A percentile compares a stretch with the other conserved stretches of the same genome.
Conservation (phyloP, 2,797 vertebrate genomes). For the Siniperca obscura region DNA sequence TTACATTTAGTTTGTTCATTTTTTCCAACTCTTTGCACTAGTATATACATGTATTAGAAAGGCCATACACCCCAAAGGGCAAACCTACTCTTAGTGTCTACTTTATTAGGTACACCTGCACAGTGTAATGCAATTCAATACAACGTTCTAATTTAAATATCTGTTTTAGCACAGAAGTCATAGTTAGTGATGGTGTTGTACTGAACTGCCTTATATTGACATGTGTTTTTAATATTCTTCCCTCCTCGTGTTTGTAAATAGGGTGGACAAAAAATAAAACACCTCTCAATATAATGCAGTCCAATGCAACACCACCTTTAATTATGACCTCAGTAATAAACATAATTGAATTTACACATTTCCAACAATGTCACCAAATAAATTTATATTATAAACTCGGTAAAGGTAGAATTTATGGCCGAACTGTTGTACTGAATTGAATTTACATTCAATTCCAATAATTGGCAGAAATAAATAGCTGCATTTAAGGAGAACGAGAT, state of each 20-base stretch:
- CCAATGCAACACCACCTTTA: too few species aligned
- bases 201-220: not conserved
- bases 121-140: not conserved
- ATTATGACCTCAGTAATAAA: not conserved
- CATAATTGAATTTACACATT: not conserved
- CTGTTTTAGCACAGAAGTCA: too few species aligned
- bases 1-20: not conserved
- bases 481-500: not conserved
- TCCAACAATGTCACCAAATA: not conserved
- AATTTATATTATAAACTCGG: not conserved
- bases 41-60: slow-evolving; percentile 11
- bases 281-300: too few species aligned
- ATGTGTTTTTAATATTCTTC: not conserved
- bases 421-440: not conserved
- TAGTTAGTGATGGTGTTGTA: not conserved
- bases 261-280: too few species aligned
- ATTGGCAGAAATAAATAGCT: slow-evolving; percentile 3
- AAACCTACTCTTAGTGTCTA: not conserved
- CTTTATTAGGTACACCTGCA: not conserved
- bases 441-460: not conserved
- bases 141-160: not conserved
- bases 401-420: not conserved
- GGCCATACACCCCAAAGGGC: not conserved
- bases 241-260: too few species aligned
- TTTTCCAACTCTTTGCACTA: not conserved